Conservation (phyloP, 2,113 vertebrate genomes). For the Egretta garzetta region DNA sequence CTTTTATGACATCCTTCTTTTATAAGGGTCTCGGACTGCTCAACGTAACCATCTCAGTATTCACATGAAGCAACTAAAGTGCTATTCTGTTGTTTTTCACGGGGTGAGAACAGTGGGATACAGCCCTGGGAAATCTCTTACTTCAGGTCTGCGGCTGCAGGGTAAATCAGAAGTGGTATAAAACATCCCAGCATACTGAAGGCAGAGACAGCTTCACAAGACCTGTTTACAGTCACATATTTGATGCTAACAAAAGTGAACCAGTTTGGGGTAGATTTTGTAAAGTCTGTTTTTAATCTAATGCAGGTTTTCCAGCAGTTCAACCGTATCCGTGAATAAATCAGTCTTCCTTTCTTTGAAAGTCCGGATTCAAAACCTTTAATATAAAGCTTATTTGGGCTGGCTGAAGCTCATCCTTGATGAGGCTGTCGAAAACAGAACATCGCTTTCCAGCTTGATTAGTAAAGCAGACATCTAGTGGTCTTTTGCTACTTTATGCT, state of each 20-base stretch:
- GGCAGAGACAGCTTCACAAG: not conserved
- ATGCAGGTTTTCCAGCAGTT: not conserved
- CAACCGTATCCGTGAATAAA: not conserved
- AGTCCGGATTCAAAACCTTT: not conserved
- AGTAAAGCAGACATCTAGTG: not conserved
- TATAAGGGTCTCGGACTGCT: not conserved
- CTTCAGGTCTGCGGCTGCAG: not conserved
- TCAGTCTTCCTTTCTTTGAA: not conserved
- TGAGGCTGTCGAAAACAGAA: not conserved
- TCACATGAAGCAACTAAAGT: not conserved
- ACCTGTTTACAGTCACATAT: not conserved
- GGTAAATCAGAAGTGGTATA: not conserved
- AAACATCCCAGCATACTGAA: not conserved
- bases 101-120: not conserved
- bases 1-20: not conserved
- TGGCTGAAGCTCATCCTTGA: not conserved
- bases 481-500: not conserved
- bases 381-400: not conserved
- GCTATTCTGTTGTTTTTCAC: not conserved
- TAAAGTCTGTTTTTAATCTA: not conserved
- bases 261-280: not conserved
- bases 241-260: not conserved
- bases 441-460: fast-evolving
- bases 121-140: not conserved
- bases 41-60: not conserved